Percentiles rank a stretch among this genome's conserved stretches.
These are phyloP conservation scores for fruit fly (Drosophila melanogaster) DNA, from an alignment of 1,140 invertebrate genomes.

Conservation along the genomic window Release_6_plus_ISO1_MT NT_033777.3:13134501-13135000, in stretches of 20 bases:
- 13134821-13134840: slow-evolving; percentile 5
- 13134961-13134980: background rate
- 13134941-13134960: too few relatives aligned
- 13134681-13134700: background rate
- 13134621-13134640: slow-evolving; percentile 56
- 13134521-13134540: slow-evolving; percentile 75
- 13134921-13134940: too few relatives aligned
- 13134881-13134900: background rate
- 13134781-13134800: slow-evolving; percentile 28
- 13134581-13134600: slow-evolving; percentile 42
- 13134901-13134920: too few relatives aligned
- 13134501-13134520: background rate
- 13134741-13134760: slow-evolving; percentile 55
- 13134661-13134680: slow-evolving; percentile 60
- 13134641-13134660: slow-evolving; percentile 43
- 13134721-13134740: slow-evolving; percentile 73
- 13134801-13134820: slow-evolving; percentile 16
- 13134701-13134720: slow-evolving; percentile 54
- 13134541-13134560: slow-evolving; percentile 81
- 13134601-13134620: slow-evolving; percentile 72
- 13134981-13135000: background rate
- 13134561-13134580: slow-evolving; percentile 79
- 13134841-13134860: background rate
- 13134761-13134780: slow-evolving; percentile 50
- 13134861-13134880: background rate